Evolutionary conservation across 2,888 invertebrate genomes (phyloP).

Genomic region (Perizoma affinitatum): DNA sequence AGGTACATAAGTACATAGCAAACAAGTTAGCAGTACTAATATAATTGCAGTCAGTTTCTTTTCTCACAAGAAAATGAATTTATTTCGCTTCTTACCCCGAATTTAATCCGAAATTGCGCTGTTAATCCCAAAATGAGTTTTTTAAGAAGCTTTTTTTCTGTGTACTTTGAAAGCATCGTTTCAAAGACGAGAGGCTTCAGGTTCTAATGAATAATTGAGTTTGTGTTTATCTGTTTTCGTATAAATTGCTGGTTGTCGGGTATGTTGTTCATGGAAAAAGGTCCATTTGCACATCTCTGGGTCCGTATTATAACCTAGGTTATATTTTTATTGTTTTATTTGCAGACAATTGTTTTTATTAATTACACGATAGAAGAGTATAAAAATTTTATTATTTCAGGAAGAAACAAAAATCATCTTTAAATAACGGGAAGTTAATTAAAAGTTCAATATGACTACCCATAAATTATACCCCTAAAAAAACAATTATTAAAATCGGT

Average conservation of each 20-base stretch:
- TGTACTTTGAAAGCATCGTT: slow-evolving; percentile 13
- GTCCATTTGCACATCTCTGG: too few relatives aligned
- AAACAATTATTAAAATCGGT: too few relatives aligned
- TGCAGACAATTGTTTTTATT: too few relatives aligned
- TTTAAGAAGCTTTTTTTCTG: slow-evolving; percentile 13
- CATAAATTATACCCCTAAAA: too few relatives aligned
- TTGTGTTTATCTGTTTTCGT: slow-evolving; percentile 1
- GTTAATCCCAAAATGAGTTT: slow-evolving; percentile 26
- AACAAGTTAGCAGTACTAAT: slow-evolving; percentile 5
- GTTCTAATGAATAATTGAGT: slow-evolving; percentile 11
- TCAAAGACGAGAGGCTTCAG: slow-evolving; percentile 10
- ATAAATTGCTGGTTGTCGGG: background rate
- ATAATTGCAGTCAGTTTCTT: slow-evolving; percentile 14
- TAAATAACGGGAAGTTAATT: too few relatives aligned
- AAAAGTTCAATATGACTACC: too few relatives aligned
- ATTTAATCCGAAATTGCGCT: slow-evolving; percentile 19
- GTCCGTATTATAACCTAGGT: too few relatives aligned
- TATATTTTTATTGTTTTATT: too few relatives aligned
- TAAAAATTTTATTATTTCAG: too few relatives aligned
- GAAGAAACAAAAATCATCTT: too few relatives aligned
- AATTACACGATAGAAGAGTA: too few relatives aligned
- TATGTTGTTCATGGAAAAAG: background rate
- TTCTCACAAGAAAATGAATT: slow-evolving; percentile 13
- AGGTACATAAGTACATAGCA: slow-evolving; percentile 4
- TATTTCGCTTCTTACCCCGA: slow-evolving; percentile 18